Evolutionary conservation across 2,113 vertebrate species (phyloP), one percentile per base, ranked within the genome.

Genomic region (Tichodroma muraria): DNA sequence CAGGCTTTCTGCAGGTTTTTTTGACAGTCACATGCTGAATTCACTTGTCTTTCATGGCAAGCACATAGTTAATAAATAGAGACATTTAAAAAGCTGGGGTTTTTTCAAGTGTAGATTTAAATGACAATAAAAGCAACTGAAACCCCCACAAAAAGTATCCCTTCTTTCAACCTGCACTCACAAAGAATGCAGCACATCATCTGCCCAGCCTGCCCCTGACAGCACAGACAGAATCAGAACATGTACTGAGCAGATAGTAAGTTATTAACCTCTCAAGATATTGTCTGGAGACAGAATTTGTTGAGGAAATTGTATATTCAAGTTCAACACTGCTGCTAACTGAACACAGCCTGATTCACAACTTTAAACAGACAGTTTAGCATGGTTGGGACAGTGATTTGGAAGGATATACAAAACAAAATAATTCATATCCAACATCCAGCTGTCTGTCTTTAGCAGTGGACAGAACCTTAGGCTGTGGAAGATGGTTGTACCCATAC

Each of bases 261-360:
- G 66, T 57, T 91, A 84, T 81, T 84, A 93, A 88, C 76, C 82
- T 84, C 85, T 90, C 40, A 78, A 80, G 72, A 88, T 84, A 94
- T 4, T 79, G 80, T 69, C 94, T 92, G 77, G 72, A 94, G 78
- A 6, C 7, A 78, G 77, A 93, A 69, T 88, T 86, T 90, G 40
- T 49, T 60, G 88, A 86, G 52, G 30, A 84, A 95, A 81, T 68
- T 65, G 38, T 40, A 38, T 69, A 84, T 69, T 86, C 57, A 90
- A 85, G 68, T 42, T 45, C 37, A 95, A 86, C 23, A 30, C 19
- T 79, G 38, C n/a, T 71, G 28, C 37, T 90, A 85, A 88, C 31
- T 57, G 80, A 89, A 78, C 25, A 84, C 24, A 88, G 78, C 21
- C 54, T 49, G 59, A 70, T 73, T 85, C 71, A 70, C 56, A 80